Percentiles rank a stretch among this genome's conserved stretches.
These are phyloP conservation scores for Luperina nickerlii DNA, from an alignment of 2,888 invertebrate species.

Conservation along the genomic window DNA sequence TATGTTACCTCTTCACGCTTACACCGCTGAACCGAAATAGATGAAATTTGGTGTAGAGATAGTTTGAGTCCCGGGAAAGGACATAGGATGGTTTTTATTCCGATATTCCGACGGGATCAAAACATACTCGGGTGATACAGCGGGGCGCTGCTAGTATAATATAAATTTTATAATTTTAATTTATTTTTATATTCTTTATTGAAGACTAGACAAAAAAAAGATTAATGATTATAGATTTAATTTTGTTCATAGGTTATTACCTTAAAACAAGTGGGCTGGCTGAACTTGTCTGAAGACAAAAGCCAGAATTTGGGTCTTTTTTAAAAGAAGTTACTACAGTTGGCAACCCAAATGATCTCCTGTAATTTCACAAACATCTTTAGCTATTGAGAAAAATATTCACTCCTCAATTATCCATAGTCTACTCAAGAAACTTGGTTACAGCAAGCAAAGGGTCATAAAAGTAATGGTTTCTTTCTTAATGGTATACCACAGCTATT, in stretches of 20 bases:
- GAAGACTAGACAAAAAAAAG: not conserved
- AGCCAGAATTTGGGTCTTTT: not conserved
- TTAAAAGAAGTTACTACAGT: not conserved
- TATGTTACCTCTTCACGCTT: too few relatives aligned
- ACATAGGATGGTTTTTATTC: too few relatives aligned
- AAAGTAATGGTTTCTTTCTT: conserved; percentile 49
- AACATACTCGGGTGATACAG: too few relatives aligned
- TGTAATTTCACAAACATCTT: conserved; percentile 3
- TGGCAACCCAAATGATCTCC: not conserved
- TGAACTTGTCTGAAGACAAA: not conserved
- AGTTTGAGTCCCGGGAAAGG: too few relatives aligned
- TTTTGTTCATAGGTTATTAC: not conserved
- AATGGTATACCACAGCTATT: conserved; percentile 49
- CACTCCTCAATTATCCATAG: conserved; percentile 31
- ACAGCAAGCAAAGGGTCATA: conserved; percentile 42
- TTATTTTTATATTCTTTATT: too few relatives aligned
- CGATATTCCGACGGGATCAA: too few relatives aligned
- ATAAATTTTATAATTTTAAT: too few relatives aligned
- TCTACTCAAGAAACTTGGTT: conserved; percentile 16
- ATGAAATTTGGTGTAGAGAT: too few relatives aligned
- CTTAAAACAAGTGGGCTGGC: not conserved
- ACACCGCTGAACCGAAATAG: too few relatives aligned
- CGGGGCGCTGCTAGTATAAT: too few relatives aligned
- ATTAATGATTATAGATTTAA: not conserved
- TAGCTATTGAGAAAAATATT: conserved; percentile 8